Conservation (phyloP, 2,797 vertebrate species). For the Peromyscus attwateri region DNA sequence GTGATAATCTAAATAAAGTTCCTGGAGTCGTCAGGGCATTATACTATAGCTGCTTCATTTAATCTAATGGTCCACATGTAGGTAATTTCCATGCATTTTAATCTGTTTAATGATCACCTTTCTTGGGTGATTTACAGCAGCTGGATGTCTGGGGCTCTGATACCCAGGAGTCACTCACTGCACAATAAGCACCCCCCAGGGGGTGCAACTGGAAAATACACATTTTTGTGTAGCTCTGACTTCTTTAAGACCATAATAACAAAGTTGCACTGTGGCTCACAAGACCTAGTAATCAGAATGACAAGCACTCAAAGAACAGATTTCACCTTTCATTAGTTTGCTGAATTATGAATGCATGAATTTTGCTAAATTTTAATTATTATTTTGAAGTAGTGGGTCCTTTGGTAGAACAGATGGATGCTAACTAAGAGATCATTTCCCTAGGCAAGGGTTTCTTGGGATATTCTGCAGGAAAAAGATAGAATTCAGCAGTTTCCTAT, state of each 20-base stretch:
- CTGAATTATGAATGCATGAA: background rate
- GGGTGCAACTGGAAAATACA: constrained; percentile 67
- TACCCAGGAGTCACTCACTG: constrained; percentile 67
- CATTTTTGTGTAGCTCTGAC: constrained; percentile 73
- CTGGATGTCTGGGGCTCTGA: constrained; percentile 80
- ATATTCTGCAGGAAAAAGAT: background rate
- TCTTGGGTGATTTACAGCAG: constrained; percentile 84
- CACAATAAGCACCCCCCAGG: background rate
- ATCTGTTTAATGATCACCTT: constrained; percentile 89
- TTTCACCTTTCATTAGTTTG: constrained; percentile 73
- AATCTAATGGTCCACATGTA: constrained; percentile 88
- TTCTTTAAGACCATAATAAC: constrained; percentile 74
- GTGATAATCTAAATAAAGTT: constrained; percentile 88
- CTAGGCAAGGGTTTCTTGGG: background rate
- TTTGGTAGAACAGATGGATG: background rate
- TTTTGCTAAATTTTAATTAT: background rate
- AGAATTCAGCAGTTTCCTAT: background rate
- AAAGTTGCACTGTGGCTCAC: constrained; percentile 65
- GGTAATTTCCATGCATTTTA: constrained; percentile 89
- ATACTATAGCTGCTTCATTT: constrained; percentile 88
- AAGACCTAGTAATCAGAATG: background rate
- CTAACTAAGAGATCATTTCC: background rate
- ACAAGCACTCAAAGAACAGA: constrained; percentile 23
- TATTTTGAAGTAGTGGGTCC: background rate
- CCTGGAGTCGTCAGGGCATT: constrained; percentile 84